Percentiles rank a stretch among this genome's conserved stretches.
These are phyloP conservation scores for Euleptes europaea DNA, from an alignment of 2,113 vertebrate species.

Conservation along the genomic window DNA sequence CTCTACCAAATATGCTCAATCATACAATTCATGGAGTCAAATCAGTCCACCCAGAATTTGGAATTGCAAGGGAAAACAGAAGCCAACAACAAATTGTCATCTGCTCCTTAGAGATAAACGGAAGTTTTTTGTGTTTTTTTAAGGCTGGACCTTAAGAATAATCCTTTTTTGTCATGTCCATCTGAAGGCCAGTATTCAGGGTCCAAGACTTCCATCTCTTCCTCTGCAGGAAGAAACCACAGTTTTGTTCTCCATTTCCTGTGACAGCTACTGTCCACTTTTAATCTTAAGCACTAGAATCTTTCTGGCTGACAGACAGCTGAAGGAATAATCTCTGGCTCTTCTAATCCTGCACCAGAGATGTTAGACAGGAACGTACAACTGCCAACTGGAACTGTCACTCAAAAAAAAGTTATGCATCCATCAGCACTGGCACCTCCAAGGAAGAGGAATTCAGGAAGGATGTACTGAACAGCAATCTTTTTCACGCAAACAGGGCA, in stretches of 20 bases:
- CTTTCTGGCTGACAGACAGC: constrained; percentile 10
- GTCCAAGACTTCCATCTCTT: background rate
- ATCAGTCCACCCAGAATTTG: background rate
- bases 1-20: too few relatives aligned
- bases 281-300: background rate
- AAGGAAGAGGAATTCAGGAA: background rate
- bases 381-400: constrained; percentile 28
- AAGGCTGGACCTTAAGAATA: background rate
- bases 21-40: background rate
- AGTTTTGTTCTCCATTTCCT: background rate
- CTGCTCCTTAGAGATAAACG: background rate
- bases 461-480: background rate
- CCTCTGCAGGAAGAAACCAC: background rate
- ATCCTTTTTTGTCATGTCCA: background rate
- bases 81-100: background rate
- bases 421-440: constrained; percentile 2
- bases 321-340: constrained; percentile 15
- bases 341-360: constrained; percentile 20
- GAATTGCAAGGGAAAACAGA: background rate
- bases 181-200: background rate
- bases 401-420: background rate
- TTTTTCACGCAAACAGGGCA: background rate
- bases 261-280: background rate
- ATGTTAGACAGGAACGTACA: constrained; percentile 15
- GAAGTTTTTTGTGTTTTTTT: background rate